phyloP scores from a whole-genome alignment of 2,888 invertebrate genomes.

The Epinotia nisella region DNA sequence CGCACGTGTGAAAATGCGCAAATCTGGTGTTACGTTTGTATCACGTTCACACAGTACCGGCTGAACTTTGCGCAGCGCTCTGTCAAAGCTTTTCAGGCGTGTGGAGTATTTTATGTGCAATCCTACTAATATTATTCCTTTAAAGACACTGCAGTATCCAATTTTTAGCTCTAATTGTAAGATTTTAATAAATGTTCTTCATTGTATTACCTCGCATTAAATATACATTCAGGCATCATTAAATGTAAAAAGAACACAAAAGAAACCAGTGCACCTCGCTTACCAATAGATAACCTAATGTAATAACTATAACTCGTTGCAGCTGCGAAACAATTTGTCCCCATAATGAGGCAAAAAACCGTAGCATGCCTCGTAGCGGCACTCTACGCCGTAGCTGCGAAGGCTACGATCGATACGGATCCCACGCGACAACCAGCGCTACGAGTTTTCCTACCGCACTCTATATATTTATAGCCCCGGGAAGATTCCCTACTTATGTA shows the following conservation, averaged over 20 bases:
- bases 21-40: neutral
- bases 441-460: constrained; percentile 66
- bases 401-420: constrained; percentile 76
- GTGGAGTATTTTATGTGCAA: neutral
- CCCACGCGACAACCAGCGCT: constrained; percentile 76
- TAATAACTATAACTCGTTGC: neutral
- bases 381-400: constrained; percentile 54
- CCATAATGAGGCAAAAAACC: constrained; percentile 58
- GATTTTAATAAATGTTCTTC: neutral
- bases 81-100: neutral
- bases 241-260: neutral
- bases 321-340: constrained; percentile 9
- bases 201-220: too few species aligned
- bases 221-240: neutral
- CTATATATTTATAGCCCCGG: constrained; percentile 52
- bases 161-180: neutral
- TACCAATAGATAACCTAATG: neutral
- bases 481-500: constrained; percentile 42
- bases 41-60: neutral
- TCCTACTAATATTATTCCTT: too few species aligned
- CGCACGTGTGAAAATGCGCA: neutral
- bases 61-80: neutral
- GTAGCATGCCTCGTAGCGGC: constrained; percentile 65
- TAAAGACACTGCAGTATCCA: neutral
- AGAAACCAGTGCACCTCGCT: neutral